phyloP scores from a whole-genome alignment of 2,113 vertebrate genomes.

The Steatornis caripensis region DNA sequence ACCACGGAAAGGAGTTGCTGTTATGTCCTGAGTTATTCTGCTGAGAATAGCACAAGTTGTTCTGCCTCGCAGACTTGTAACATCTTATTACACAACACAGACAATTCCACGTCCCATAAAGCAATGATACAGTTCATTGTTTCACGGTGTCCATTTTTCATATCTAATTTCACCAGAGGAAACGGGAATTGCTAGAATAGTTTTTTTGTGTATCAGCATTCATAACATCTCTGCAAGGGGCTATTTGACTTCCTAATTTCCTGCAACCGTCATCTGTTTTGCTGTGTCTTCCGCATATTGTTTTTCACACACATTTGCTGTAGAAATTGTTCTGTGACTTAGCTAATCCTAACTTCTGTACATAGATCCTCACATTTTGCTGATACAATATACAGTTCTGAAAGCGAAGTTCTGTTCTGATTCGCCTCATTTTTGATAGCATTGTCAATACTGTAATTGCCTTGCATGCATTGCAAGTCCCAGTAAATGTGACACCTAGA shows the following conservation, averaged over 20 bases:
- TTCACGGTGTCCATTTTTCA: background rate
- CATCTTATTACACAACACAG: background rate
- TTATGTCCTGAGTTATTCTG: background rate
- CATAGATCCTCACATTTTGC: background rate
- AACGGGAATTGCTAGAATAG: background rate
- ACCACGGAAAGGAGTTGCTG: background rate
- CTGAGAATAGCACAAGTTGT: conserved; percentile 22
- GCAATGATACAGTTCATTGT: background rate
- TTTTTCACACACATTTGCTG: background rate
- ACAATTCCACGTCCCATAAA: background rate
- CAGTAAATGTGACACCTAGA: background rate
- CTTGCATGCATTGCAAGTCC: background rate
- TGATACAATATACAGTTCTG: background rate
- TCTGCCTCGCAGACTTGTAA: background rate
- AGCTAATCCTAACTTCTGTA: background rate
- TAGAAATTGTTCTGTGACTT: background rate
- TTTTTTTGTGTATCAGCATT: background rate
- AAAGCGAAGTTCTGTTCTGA: background rate
- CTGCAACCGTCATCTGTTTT: background rate
- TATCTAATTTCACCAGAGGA: background rate
- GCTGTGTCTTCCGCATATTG: background rate
- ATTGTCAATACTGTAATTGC: background rate
- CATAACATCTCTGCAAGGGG: background rate
- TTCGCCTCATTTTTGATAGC: background rate
- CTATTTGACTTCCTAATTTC: background rate